Percentiles rank a stretch among this genome's conserved stretches.
Evolutionary conservation across 2,888 invertebrate genomes (phyloP).

Genomic region (Agriopis marginaria): DNA sequence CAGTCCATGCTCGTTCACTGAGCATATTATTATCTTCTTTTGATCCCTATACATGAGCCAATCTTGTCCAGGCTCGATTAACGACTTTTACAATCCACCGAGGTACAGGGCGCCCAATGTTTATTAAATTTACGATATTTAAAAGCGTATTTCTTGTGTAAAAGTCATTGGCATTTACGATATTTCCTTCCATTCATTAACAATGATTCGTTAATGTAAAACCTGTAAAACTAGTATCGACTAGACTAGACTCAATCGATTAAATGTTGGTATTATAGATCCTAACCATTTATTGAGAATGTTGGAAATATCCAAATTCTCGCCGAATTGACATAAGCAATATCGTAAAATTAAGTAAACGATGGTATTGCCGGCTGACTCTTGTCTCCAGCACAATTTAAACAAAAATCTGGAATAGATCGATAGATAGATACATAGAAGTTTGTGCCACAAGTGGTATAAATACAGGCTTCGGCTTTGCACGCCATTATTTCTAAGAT

Average conservation of each 20-base stretch:
- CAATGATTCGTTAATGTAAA: background rate
- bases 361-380: background rate
- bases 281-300: background rate
- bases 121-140: too few relatives aligned
- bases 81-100: too few relatives aligned
- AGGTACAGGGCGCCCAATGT: too few relatives aligned
- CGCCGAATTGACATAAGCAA: background rate
- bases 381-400: background rate
- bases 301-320: background rate
- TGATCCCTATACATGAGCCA: too few relatives aligned
- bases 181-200: background rate
- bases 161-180: slow-evolving; percentile 1
- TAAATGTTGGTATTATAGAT: background rate
- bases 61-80: too few relatives aligned
- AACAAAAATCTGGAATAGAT: background rate
- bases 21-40: background rate
- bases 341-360: background rate
- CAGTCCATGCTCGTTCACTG: background rate
- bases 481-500: background rate
- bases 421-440: too few relatives aligned
- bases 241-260: background rate
- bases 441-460: too few relatives aligned
- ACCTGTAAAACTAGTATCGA: background rate
- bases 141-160: background rate
- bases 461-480: too few relatives aligned